These are phyloP conservation scores for Malurus elegans DNA, from an alignment of 2,113 vertebrate species.

Conservation along the genomic window DNA sequence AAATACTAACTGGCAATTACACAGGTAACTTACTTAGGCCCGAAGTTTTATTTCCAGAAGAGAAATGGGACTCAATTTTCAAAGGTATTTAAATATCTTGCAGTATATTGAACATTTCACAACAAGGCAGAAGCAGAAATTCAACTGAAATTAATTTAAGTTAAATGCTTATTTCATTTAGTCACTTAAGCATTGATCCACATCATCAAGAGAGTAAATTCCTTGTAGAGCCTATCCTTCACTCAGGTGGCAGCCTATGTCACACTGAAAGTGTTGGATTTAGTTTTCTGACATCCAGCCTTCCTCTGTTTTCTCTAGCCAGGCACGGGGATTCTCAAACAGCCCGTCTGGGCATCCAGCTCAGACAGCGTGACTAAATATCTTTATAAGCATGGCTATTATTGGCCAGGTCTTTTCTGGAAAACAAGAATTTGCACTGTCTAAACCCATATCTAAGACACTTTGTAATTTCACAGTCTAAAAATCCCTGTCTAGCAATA, in stretches of 20 bases:
- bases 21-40: background rate
- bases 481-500: background rate
- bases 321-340: background rate
- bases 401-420: background rate
- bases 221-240: background rate
- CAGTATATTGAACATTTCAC: background rate
- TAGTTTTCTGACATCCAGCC: background rate
- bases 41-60: background rate
- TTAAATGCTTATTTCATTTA: background rate
- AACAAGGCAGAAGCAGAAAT: background rate
- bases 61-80: background rate
- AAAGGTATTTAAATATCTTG: background rate
- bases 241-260: background rate
- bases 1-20: background rate
- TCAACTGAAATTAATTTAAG: background rate
- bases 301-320: background rate
- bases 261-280: background rate
- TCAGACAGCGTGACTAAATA: background rate
- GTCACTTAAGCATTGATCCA: background rate
- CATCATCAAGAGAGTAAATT: background rate
- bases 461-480: background rate
- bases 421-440: background rate
- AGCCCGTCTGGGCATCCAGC: background rate
- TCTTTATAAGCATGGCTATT: background rate
- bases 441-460: background rate